A percentile compares a stretch with the other conserved stretches of the same genome.
phyloP scores from a whole-genome alignment of 2,113 vertebrate species.

The Microtus oregoni region DNA sequence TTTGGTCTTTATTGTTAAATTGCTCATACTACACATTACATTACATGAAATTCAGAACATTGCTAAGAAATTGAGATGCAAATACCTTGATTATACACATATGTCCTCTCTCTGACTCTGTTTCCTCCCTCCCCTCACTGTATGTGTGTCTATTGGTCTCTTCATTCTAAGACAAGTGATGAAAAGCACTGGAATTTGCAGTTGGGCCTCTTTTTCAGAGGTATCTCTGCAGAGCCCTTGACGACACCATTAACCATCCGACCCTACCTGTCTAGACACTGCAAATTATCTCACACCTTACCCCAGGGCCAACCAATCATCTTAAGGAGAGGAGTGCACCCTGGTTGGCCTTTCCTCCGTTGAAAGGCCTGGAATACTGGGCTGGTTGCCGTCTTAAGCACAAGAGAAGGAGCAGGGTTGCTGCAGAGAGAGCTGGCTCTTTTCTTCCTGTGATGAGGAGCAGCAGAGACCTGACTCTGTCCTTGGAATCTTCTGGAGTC shows the following conservation, averaged over 20 bases:
- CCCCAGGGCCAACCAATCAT: not conserved
- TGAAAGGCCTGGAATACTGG: constrained; percentile 63
- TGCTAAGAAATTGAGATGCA: not conserved
- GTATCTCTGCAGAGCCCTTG: constrained; percentile 52
- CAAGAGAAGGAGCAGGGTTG: constrained; percentile 38
- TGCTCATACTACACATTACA: not conserved
- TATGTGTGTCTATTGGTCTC: not conserved
- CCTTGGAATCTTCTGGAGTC: constrained; percentile 83
- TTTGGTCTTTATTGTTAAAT: not conserved
- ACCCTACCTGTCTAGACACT: constrained; percentile 56
- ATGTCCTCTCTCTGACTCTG: not conserved
- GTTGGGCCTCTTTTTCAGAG: not conserved
- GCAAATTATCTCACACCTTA: constrained; percentile 49
- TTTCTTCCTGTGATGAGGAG: constrained; percentile 74
- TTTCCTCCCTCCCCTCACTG: not conserved
- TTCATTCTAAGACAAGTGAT: not conserved
- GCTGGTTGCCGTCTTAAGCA: constrained; percentile 54
- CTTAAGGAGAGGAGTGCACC: not conserved
- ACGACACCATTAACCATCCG: constrained; percentile 46
- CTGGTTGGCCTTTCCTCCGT: constrained; percentile 54
- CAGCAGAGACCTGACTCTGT: constrained; percentile 76
- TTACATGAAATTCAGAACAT: not conserved
- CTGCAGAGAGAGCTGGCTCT: constrained; percentile 60
- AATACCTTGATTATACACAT: not conserved
- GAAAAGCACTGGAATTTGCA: constrained; percentile 34